These are phyloP conservation scores for Calephelis nemesis DNA, from an alignment of 1,140 invertebrate genomes.

Conservation along the genomic window DNA sequence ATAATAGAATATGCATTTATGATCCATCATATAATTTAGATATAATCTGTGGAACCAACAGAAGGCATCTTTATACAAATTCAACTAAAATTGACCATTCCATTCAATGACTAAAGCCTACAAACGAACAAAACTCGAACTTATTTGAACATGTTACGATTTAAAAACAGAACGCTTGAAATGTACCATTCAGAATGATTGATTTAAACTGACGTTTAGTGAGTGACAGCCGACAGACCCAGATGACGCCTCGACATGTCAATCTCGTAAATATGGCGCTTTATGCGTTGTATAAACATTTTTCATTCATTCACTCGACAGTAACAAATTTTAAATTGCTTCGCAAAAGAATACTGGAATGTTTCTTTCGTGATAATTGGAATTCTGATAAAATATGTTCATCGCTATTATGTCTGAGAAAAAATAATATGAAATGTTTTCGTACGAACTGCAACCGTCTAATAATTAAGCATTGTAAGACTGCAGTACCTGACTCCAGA, in stretches of 20 bases:
- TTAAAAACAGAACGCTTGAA: slow-evolving; percentile 20
- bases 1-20: not conserved
- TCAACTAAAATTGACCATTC: slow-evolving; percentile 24
- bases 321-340: slow-evolving; percentile 21
- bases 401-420: not conserved
- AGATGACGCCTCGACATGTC: slow-evolving; percentile 43
- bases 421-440: no score
- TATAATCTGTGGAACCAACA: slow-evolving; percentile 12
- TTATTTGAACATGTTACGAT: slow-evolving; percentile 25
- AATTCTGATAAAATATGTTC: not conserved
- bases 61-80: slow-evolving; percentile 37
- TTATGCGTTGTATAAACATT: slow-evolving; percentile 39
- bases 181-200: slow-evolving; percentile 39
- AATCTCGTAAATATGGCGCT: slow-evolving; percentile 46
- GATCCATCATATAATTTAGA: not conserved
- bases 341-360: slow-evolving; percentile 6
- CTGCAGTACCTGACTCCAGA: no score
- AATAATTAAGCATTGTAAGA: no score
- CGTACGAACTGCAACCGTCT: no score
- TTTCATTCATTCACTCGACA: slow-evolving; percentile 32
- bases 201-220: slow-evolving; percentile 55
- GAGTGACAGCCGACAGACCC: slow-evolving; percentile 37
- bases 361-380: slow-evolving; percentile 4
- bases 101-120: slow-evolving; percentile 7
- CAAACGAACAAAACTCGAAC: slow-evolving; percentile 18